Conservation (phyloP, 1,140 invertebrate species). For the Nomia melanderi region DNA sequence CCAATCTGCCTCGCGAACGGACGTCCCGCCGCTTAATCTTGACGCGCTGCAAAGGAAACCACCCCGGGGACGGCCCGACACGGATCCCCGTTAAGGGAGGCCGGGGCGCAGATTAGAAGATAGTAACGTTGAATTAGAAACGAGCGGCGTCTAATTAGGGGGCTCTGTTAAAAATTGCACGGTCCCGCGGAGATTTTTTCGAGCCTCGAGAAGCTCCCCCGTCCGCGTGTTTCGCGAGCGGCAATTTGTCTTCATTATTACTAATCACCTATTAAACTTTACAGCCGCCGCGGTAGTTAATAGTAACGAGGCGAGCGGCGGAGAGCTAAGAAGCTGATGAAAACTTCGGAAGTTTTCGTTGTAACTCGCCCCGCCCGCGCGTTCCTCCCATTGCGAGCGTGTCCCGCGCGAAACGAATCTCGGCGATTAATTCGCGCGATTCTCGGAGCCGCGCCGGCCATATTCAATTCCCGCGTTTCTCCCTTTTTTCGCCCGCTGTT, state of each 20-base stretch:
- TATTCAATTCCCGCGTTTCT: background rate
- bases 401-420: slow-evolving; percentile 30
- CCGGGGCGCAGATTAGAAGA: background rate
- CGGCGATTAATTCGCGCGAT: slow-evolving; percentile 30
- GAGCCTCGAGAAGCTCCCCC: slow-evolving; percentile 37
- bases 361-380: slow-evolving; percentile 34
- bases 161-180: slow-evolving; percentile 28
- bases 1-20: too few relatives aligned
- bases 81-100: background rate
- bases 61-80: background rate
- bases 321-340: slow-evolving; percentile 39
- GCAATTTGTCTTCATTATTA: slow-evolving; percentile 58
- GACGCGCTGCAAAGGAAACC: background rate
- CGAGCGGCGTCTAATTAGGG: background rate
- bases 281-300: slow-evolving; percentile 47
- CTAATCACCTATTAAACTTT: slow-evolving; percentile 61
- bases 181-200: background rate
- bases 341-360: slow-evolving; percentile 53
- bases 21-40: background rate
- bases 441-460: background rate
- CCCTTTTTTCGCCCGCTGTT: background rate
- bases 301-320: slow-evolving; percentile 40
- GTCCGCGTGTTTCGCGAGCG: slow-evolving; percentile 29
- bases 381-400: background rate
- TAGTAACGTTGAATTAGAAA: slow-evolving; percentile 4